Base-by-base conservation (phyloP, 2,113 vertebrate genomes). In the Gavia stellata region DNA sequence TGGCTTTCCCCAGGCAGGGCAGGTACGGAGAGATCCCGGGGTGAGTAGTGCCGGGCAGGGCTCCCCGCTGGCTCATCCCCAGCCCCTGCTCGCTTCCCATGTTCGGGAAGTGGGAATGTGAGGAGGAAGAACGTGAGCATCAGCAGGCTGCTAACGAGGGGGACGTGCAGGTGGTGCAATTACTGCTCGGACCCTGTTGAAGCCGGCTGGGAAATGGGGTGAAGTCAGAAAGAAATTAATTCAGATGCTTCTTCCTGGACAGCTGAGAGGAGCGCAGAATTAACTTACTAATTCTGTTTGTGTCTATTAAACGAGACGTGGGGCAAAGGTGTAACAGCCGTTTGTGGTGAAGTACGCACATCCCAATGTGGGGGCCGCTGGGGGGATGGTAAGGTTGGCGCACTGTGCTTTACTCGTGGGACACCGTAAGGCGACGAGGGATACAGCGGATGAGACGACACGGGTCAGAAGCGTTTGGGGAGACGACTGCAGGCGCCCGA, bases 101-200 rank as follows among this genome's bases (percentile, higher is more conserved):
- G 0, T 4, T 23, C 7, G 24, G 29, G 74, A 70, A 38, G 6
- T 1, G 21, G 55, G 38, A 44, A 10, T 2, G 17, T 7, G n/a
- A 4, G 1, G 6, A 21, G 33, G 3, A 6, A 18, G 74, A 24
- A 24, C 3, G 9, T 2, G 4, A 8, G 3, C 9, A 5, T 23
- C 17, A 7, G 7, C 20, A 12, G 25, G 50, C 19, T 26, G n/a
- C 56, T 36, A 5, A 6, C 1, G 16, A 26, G 25, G 42, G 50
- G n/a, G 56, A n/a, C 2, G 25, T 29, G 5, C 34, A 12, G 28
- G 34, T 21, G 17, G 23, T 31, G 68, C 36, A 9, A 3, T 38
- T 25, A 8, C 45, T 21, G 13, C 34, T 23, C 3, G 29, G 47
- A 1, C 29, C 14, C 7, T 17, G 31, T 5, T 12, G 52, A 44